Evolutionary conservation across 23 tunicate species (phyloP), one percentile per base, ranked within the genome.

Genomic region (Ascidia mentula): DNA sequence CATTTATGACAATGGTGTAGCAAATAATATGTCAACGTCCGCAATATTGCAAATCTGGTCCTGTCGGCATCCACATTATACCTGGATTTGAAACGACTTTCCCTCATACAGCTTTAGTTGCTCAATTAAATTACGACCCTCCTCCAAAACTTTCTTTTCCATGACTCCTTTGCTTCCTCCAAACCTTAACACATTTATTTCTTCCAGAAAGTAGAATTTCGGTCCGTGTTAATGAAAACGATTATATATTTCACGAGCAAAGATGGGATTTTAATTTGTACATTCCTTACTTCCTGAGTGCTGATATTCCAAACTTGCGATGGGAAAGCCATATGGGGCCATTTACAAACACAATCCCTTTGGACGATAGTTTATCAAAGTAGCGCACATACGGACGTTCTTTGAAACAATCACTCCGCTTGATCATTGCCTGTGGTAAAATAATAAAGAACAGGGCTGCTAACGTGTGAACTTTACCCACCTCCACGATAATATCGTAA

Each of bases 401-500:
- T 18, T 71, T 34, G 30, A 71, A 71, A 17, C 18, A 26, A 4
- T 71, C 39, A 71, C 75, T 71, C 9, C 32, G 38, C 30, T 71
- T 71, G 30, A 71, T 36, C 75, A 71, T 3, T 36, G 75, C 13
- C 75, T 71, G 13, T 20, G 24, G 13, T 3, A 26, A 53, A 9
- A 53, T 53, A 53, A 53, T 20, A 26, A 53, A 5, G 24, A 20
- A 9, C 24, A 28, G 4, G 12, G 24, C 13, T 20, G 7, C 24
- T 53, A 9, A 71, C 20, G 8, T 71, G 75, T 71, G 13, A 53
- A 53, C 22, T 26, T 35, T 28, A 34, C 30, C 18, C 32, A 77
- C 81, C 70, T 77, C 70, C 4, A 77, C 33, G 1, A 77, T 30
- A 45, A 35, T 4, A 28, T 77, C 81, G 26, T 77, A 77, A 46